Evolutionary conservation across 2,797 vertebrate species (phyloP), one percentile per base, ranked within the genome.

Genomic region (Sebastes oblongus): DNA sequence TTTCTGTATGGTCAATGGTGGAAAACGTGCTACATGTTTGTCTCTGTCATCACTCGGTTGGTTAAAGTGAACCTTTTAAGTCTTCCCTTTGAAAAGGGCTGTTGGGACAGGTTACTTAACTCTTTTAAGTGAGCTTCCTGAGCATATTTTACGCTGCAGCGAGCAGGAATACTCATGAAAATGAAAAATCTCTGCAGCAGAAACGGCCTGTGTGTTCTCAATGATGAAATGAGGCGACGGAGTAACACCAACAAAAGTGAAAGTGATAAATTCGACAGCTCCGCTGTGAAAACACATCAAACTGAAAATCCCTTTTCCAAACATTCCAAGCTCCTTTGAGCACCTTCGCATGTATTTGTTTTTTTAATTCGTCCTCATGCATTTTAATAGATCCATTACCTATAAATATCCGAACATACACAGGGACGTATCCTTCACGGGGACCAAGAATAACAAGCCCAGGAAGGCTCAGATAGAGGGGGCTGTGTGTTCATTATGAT

Each of bases 371-470:
- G 75, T 87, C 92, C 91, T 93, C 92, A 88, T 95, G 92, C 93
- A 95, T 95, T 96, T 95, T 95, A 94, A 94, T 93, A 94, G 90
- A 93, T 92, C 92, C 89, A 92, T 95, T 90, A 90, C 85, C 92
- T 95, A 94, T 93, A 96, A 96, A 96, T 95, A 96, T 93, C 90
- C 79, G 3, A 91, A 78, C 85, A 71, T 84, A 87, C 87, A 89
- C 91, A 90, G 87, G 80, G 81, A 88, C 80, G 50, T 89, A 91
- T 92, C 91, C 92, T 92, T 78, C 85, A 82, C 66, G 5, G 30
- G 54, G 78, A 94, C 95, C 94, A 95, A 96, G 93, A 95, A 96
- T 93, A 96, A 96, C 92, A 96, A 90, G 89, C 83, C 82, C 83
- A 77, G 92, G 88, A 90, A 92, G 86, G 89, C 87, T 84, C 50